A percentile compares a stretch with the other conserved stretches of the same genome.
phyloP scores from a whole-genome alignment of 2,113 vertebrate genomes.

The Toxotes jaculatrix region DNA sequence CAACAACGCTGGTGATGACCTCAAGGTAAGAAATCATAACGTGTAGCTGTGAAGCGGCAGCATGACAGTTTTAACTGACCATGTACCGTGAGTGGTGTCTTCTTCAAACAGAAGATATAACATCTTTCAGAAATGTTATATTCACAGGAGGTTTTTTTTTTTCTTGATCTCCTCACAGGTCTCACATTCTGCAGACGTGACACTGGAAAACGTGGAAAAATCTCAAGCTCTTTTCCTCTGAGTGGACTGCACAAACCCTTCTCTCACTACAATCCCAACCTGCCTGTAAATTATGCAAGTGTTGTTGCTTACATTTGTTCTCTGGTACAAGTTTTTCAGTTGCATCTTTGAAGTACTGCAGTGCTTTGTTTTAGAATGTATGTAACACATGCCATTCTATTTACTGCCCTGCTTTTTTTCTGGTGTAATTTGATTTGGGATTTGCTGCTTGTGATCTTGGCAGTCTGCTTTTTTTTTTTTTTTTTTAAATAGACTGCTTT shows the following conservation, averaged over 20 bases:
- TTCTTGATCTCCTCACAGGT: not conserved
- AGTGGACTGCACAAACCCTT: slow-evolving; percentile 16
- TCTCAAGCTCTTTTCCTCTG: slow-evolving; percentile 4
- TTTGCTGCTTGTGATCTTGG: slow-evolving; percentile 28
- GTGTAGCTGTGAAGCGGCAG: not conserved
- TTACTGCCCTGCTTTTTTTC: not conserved
- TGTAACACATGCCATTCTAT: slow-evolving; percentile 22
- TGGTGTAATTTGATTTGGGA: slow-evolving; percentile 14
- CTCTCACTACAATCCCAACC: slow-evolving; percentile 14
- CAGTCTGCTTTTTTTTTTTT: slow-evolving; percentile 14
- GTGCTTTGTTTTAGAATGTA: slow-evolving; percentile 44
- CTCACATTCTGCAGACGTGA: not conserved
- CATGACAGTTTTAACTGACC: not conserved
- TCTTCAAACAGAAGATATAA: not conserved
- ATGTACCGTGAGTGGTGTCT: not conserved
- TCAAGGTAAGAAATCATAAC: slow-evolving; percentile 6
- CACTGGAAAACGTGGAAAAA: not conserved
- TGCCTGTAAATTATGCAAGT: slow-evolving; percentile 46
- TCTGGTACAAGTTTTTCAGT: slow-evolving; percentile 37
- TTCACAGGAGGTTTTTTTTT: not conserved
- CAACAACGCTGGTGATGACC: slow-evolving; percentile 79
- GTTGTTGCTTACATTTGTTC: slow-evolving; percentile 32
- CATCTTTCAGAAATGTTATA: slow-evolving; percentile 1
- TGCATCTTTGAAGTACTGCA: slow-evolving; percentile 28
- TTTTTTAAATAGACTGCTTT: slow-evolving; percentile 1